These are phyloP conservation scores for Chromoteleia sp. DNA, from an alignment of 2,888 invertebrate species.

Conservation along the genomic window DNA sequence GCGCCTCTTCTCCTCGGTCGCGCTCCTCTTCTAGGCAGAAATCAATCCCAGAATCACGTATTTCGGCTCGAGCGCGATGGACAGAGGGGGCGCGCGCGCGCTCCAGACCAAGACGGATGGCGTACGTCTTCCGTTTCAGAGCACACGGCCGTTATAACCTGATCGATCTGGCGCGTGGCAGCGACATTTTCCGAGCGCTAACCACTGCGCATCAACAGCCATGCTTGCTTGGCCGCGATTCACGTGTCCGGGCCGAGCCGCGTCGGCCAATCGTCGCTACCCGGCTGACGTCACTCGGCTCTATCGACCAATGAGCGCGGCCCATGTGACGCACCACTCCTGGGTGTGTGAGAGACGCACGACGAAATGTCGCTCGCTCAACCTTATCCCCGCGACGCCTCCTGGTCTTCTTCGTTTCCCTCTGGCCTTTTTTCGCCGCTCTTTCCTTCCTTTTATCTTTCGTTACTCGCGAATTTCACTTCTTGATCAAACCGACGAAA, in stretches of 20 bases:
- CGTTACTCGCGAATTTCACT: not conserved
- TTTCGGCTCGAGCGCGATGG: conserved; percentile 40
- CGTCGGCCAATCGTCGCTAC: conserved; percentile 81
- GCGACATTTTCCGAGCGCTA: conserved; percentile 83
- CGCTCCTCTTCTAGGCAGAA: conserved; percentile 71
- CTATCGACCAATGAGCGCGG: conserved; percentile 85
- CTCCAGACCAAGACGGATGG: conserved; percentile 63
- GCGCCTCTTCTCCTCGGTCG: conserved; percentile 60
- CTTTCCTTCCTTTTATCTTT: not conserved
- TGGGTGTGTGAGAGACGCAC: conserved; percentile 78
- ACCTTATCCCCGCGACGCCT: conserved; percentile 26
- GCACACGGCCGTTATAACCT: conserved; percentile 79
- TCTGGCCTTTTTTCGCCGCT: not conserved
- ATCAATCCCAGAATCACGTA: conserved; percentile 71
- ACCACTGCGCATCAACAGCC: conserved; percentile 85
- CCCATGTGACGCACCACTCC: conserved; percentile 85
- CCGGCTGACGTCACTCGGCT: conserved; percentile 84
- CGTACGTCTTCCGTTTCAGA: conserved; percentile 71
- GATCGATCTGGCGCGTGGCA: conserved; percentile 84
- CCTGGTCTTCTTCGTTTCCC: not conserved
- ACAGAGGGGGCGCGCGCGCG: conserved; percentile 48
- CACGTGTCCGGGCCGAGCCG: conserved; percentile 85
- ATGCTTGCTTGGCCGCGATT: conserved; percentile 85
- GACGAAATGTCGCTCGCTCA: conserved; percentile 54
- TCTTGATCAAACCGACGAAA: conserved; percentile 70